Evolutionary conservation across 2,797 vertebrate species (phyloP), one percentile per base, ranked within the genome.

Genomic region (Serranus cabrilla): DNA sequence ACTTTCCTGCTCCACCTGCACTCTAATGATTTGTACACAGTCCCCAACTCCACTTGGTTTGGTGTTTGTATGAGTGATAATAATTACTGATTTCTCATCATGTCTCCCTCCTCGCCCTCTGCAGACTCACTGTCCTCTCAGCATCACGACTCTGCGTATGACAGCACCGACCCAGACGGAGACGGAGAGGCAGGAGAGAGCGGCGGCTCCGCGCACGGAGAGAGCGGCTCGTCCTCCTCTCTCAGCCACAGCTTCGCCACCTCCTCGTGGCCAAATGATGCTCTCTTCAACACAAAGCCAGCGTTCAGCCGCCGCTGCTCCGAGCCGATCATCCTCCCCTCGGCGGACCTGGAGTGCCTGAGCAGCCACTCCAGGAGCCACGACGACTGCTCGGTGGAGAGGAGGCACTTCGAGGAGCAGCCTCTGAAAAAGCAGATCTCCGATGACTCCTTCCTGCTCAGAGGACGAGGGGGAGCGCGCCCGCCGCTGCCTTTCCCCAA

Each of bases 81-180:
- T 34, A 49, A 49, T 21, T 18, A 8, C 46, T 34, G 13, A 62
- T 64, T 34, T 3, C 54, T 87, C 69, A 76, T 67, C 27, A 42
- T 51, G 14, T 39, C 39, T 71, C 54, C 5, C 12, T 71, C 46
- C 58, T 2, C n/a, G 11, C 78, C 37, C 64, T 76, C 77, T 63
- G 11, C 92, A 99, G 98, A 99, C 71, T 91, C 90, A 0, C 23
- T 90, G 46, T 95, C 94, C n/a, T 95, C 92, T 37, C 94, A 96
- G 55, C 97, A 96, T 81, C 97, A 96, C 4, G 98, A 99, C 93
- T 99, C 97, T 0, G 97, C 97, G 0, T 98, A 98, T 0, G 97
- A 98, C 87, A 99, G 97, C 92, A 96, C 96, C 0, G 98, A 98
- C 76, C 95, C 95, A 0, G 97, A 99, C 5, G 90, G 83, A 0